These are phyloP conservation scores for Dastarcus helophoroides DNA, from an alignment of 2,888 invertebrate species.

Conservation along the genomic window DNA sequence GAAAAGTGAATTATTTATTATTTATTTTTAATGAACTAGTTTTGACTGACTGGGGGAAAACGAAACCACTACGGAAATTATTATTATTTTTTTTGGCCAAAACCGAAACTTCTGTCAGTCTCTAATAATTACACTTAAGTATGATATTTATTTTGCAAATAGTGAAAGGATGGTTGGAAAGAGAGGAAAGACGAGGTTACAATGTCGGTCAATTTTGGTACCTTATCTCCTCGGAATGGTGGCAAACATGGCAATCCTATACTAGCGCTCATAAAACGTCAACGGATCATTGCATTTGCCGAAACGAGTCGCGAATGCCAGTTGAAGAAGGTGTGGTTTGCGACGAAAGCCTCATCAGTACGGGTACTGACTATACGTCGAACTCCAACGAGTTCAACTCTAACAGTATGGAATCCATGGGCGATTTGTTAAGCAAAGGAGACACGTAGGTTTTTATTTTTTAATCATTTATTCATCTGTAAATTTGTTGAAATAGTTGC, in stretches of 20 bases:
- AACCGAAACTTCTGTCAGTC: no score
- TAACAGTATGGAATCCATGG: conserved; percentile 48
- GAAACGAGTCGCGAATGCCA: conserved; percentile 25
- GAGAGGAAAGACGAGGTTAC: conserved; percentile 65
- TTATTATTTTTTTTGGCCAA: no score
- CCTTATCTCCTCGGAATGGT: conserved; percentile 77
- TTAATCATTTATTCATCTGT: conserved; percentile 6
- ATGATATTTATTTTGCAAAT: no score
- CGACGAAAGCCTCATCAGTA: conserved; percentile 58
- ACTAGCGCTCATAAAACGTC: conserved; percentile 37
- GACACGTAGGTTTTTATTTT: conserved; percentile 33
- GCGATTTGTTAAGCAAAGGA: conserved; percentile 49
- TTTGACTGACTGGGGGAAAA: no score
- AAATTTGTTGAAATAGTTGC: conserved; percentile 21
- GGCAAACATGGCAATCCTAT: conserved; percentile 69
- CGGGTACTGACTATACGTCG: conserved; percentile 32
- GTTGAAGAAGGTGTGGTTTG: conserved; percentile 54
- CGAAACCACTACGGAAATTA: no score
- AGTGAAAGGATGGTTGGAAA: conserved; percentile 70
- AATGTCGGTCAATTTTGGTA: conserved; percentile 83
- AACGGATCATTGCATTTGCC: conserved; percentile 39
- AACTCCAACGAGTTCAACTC: conserved; percentile 34
- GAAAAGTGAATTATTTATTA: no score
- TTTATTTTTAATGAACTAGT: no score
- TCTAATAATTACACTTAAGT: no score